Percentiles rank a stretch among this genome's conserved stretches.
Evolutionary conservation across 2,113 vertebrate species (phyloP).

Genomic region (Brachirus orientalis): DNA sequence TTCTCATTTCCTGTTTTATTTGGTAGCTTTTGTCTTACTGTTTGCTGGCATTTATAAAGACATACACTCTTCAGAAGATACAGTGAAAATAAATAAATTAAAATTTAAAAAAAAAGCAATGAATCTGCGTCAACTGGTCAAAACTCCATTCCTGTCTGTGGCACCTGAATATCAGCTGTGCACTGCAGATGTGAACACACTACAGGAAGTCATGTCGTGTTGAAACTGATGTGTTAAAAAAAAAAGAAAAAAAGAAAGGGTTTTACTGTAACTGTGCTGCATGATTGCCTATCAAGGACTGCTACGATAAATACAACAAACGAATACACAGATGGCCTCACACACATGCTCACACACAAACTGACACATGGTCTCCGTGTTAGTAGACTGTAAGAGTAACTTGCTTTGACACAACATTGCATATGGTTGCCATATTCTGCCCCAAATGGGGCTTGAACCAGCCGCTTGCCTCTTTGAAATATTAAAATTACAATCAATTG

Average conservation of each 20-base stretch:
- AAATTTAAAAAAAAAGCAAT: too few relatives aligned
- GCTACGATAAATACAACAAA: neutral
- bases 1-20: too few relatives aligned
- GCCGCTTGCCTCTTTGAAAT: slow-evolving; percentile 58
- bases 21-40: too few relatives aligned
- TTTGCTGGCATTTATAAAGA: too few relatives aligned
- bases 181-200: slow-evolving; percentile 42
- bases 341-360: neutral
- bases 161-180: slow-evolving; percentile 51
- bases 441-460: slow-evolving; percentile 43
- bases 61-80: too few relatives aligned
- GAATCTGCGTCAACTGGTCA: slow-evolving; percentile 56
- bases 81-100: too few relatives aligned
- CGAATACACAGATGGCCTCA: neutral
- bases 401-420: slow-evolving; percentile 56
- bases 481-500: slow-evolving; percentile 51
- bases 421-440: slow-evolving; percentile 49
- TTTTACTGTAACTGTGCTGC: slow-evolving; percentile 35
- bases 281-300: slow-evolving; percentile 33
- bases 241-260: too few relatives aligned
- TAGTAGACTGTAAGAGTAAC: slow-evolving; percentile 34
- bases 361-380: slow-evolving; percentile 14
- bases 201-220: slow-evolving; percentile 37
- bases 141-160: slow-evolving; percentile 22
- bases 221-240: slow-evolving; percentile 5